Base-by-base conservation (phyloP, 2,113 vertebrate genomes). In the Esox niger region DNA sequence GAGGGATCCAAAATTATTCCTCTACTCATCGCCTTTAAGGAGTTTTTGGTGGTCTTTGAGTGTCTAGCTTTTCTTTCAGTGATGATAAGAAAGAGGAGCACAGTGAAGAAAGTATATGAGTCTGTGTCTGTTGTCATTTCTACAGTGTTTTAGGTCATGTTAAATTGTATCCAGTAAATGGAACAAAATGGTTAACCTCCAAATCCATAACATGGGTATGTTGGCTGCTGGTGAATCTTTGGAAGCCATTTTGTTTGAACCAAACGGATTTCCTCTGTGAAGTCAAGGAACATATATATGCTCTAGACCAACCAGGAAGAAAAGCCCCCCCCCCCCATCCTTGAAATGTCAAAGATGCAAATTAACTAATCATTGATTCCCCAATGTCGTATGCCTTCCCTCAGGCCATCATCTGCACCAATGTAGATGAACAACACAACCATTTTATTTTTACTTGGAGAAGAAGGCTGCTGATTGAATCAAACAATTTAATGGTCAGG, bases 341-440 rank as follows among this genome's bases (percentile, higher is more conserved):
- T 52, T 43, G 38, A 52, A 52, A 52, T 9, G 47, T 52, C 47
- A 52, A n/a, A 49, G 47, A 52, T 23, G n/a, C n/a, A 52, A n/a
- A 52, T 52, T n/a, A 15, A 52, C 47, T 6, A 20, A 2, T 52
- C 2, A 0, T 52, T 1, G n/a, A 52, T 52, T 21, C 47, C 47
- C 47, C n/a, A 21, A n/a, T 21, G 47, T n/a, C n/a, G 4, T 9
- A 6, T 15, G 21, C 5, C n/a, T 52, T n/a, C 20, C 54, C 11
- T 29, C 31, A 20, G 13, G 29, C 57, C 35, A 8, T 35, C 49
- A 17, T 17, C 11, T 13, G 5, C 4, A 30, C n/a, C 38, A 30
- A 17, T n/a, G 7, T n/a, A 23, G 20, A 52, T 7, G 20, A n/a
- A n/a, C n/a, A n/a, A 52, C 10, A 4, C 2, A 6, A n/a, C 47